Conservation (phyloP, 2,888 invertebrate species). For the Synanthedon tipuliformis region DNA sequence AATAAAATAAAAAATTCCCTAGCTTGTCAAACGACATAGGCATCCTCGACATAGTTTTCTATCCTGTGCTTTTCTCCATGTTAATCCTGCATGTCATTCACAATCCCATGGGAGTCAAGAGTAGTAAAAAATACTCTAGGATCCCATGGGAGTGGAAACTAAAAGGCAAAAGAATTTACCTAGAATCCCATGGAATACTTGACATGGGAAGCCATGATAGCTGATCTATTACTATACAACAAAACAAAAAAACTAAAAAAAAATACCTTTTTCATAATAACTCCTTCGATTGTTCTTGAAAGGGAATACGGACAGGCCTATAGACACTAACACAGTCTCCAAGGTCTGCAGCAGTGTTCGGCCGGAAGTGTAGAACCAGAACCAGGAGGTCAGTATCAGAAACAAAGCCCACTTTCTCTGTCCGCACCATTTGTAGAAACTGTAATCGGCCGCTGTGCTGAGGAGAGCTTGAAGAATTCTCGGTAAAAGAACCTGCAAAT, state of each 20-base stretch:
- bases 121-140: too few relatives aligned
- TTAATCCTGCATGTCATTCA: too few relatives aligned
- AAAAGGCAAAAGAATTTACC: too few relatives aligned
- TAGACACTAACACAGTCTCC: slow-evolving; percentile 84
- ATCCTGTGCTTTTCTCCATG: too few relatives aligned
- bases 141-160: too few relatives aligned
- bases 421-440: slow-evolving; percentile 77
- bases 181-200: too few relatives aligned
- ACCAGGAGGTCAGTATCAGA: slow-evolving; percentile 84
- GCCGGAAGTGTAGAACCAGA: slow-evolving; percentile 90
- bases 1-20: too few relatives aligned
- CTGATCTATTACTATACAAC: neutral
- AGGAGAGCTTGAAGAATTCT: slow-evolving; percentile 85
- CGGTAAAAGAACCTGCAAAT: slow-evolving; percentile 76
- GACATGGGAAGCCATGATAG: too few relatives aligned
- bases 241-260: neutral
- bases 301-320: slow-evolving; percentile 85
- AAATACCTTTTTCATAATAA: slow-evolving; percentile 44
- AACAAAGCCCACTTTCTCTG: slow-evolving; percentile 82
- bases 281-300: slow-evolving; percentile 63
- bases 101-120: too few relatives aligned
- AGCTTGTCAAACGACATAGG: too few relatives aligned
- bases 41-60: too few relatives aligned
- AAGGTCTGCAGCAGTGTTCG: slow-evolving; percentile 89
- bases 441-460: slow-evolving; percentile 82